Conservation (phyloP, 2,797 vertebrate genomes). For the Masticophis lateralis region DNA sequence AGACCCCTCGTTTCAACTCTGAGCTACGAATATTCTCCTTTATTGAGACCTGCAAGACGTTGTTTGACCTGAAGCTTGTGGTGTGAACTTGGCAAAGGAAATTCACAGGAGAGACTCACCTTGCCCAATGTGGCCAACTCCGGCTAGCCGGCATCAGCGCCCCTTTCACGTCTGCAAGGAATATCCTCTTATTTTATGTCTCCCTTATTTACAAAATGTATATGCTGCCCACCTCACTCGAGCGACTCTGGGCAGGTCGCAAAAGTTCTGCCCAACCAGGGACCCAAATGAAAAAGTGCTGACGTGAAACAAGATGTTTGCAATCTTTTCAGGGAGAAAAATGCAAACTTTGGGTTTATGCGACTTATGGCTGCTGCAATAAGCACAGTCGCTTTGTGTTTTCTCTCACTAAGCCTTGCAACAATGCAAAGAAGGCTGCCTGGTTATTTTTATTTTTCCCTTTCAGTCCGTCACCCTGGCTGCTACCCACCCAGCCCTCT, state of each 20-base stretch:
- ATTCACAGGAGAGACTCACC: not conserved
- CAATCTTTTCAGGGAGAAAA: too few species aligned
- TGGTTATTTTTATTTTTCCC: not conserved
- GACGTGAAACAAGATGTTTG: not conserved
- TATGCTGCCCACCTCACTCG: not conserved
- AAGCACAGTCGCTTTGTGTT: not conserved
- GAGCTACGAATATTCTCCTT: not conserved
- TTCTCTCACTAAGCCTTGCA: not conserved
- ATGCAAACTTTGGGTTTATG: not conserved
- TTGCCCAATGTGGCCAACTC: not conserved
- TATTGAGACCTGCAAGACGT: not conserved
- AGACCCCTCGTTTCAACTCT: not conserved
- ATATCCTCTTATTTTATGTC: not conserved
- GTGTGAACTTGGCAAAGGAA: not conserved
- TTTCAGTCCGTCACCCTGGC: conserved; percentile 12
- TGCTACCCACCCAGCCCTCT: not conserved
- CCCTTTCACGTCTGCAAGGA: not conserved
- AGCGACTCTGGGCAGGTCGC: not conserved
- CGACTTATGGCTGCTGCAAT: not conserved
- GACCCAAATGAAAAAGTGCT: not conserved
- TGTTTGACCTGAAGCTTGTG: not conserved
- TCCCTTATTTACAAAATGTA: not conserved
- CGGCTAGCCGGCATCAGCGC: not conserved
- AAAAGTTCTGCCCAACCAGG: not conserved
- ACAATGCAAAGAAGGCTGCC: not conserved